Evolutionary conservation across 2,113 vertebrate genomes (phyloP), one percentile per base, ranked within the genome.

Genomic region (Cisticola juncidis): DNA sequence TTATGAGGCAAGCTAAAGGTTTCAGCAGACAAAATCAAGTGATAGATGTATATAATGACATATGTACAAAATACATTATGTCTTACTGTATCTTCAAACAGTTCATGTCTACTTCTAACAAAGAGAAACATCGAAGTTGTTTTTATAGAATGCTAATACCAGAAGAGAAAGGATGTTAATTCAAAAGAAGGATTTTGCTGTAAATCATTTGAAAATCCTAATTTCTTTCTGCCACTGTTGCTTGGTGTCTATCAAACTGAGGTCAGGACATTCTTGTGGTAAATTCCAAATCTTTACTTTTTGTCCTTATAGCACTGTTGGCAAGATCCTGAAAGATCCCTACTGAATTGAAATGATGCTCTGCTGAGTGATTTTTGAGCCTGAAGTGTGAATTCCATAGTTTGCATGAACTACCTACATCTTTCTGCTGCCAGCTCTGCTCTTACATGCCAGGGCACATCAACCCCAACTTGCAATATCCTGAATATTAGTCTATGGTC

Each of bases 241-340:
- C 68, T 73, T 57, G 25, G 13, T 68, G 71, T 90, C 36, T 92
- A 60, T 73, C 78, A 92, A 77, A 38, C 35, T 93, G 16, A 88
- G 68, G 33, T 85, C 92, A 96, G 47, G 48, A 73, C 31, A 81
- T 84, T 51, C n/a, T 86, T 9, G 20, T 5, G 11, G 19, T 56
- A 74, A 74, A 95, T 85, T 93, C 54, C 20, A 87, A 82, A 54
- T 71, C 93, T 92, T 84, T 65, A 66, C 26, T 86, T 94, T 95
- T 69, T 80, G 65, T 65, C 44, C 48, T n/a, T 14, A 47, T 21
- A 62, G 65, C 47, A 36, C 36, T 78, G 38, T 44, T 83, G 58
- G 44, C 61, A 94, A 47, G 38, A 84, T 89, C 87, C 64, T 88
- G 48, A 42, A 88, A 51, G 44, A 45, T 81, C 84, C 48, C 54